Evolutionary conservation across 1,140 invertebrate species (phyloP), one percentile per base, ranked within the genome.

Genomic region (Drosophila littoralis): DNA sequence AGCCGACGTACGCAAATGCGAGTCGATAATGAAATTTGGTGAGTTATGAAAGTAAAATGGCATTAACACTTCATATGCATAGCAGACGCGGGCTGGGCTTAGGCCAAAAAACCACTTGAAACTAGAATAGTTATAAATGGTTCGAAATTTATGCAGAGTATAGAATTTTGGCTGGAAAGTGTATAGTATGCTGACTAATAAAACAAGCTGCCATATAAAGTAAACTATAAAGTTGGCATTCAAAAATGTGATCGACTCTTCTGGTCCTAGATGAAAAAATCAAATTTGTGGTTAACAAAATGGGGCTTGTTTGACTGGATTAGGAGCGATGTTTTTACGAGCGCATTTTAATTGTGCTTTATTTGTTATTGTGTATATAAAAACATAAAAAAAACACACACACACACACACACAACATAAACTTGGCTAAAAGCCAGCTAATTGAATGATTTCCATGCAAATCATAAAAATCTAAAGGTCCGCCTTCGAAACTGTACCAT

Each of bases 391-490:
- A 81, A 58, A n/a, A n/a, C n/a, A n/a, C n/a, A n/a, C n/a, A n/a
- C n/a, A n/a, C n/a, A n/a, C n/a, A n/a, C n/a, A 51, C 50, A 35
- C 35, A 48, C 50, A 54, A 52, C 58, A 78, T 57, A 32, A 68
- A 73, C 74, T 78, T 79, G 76, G 57, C 63, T 71, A 77, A 84
- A 68, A 81, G 78, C 79, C 69, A 75, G 50, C 76, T 86, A 86
- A 88, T 88, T 88, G 77, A 88, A 88, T 89, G 74, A 88, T 88
- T 88, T 77, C 59, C 68, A 88, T 88, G 80, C 83, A 83, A 89
- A 88, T 83, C 81, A 57, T 83, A 72, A 73, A 82, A 63, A 54
- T 22, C 17, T 33, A 59, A 50, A 52, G 54, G 42, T n/a, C 32
- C 50, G 13, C 35, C 40, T 66, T 40, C 13, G 43, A 73, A 46